These are phyloP conservation scores for Corythoichthys haematopterus DNA, from an alignment of 2,113 vertebrate genomes.

Conservation along the genomic window DNA sequence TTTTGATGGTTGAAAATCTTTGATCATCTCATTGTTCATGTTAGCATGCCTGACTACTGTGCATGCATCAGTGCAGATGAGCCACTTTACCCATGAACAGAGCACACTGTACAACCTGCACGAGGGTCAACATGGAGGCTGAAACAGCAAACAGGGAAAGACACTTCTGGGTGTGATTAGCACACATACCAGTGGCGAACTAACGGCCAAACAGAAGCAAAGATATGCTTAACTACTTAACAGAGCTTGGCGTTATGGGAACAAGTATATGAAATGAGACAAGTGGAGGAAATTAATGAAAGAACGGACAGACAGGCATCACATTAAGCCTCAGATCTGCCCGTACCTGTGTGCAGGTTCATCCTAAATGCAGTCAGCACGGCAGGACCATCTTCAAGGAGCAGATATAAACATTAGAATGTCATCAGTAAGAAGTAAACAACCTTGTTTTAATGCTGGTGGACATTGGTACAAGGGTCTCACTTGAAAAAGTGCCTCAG, in stretches of 20 bases:
- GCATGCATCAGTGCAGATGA: constrained; percentile 24
- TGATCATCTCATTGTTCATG: background rate
- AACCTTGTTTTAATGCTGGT: background rate
- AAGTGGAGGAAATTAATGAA: background rate
- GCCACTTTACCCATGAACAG: constrained; percentile 19
- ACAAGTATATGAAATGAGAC: background rate
- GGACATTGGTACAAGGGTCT: background rate
- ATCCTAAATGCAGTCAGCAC: constrained; percentile 69
- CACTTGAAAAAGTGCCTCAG: background rate
- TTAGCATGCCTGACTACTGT: constrained; percentile 9
- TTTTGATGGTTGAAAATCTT: background rate
- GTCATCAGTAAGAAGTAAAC: background rate
- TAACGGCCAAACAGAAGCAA: constrained; percentile 31
- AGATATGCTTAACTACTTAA: constrained; percentile 15
- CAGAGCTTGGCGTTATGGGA: constrained; percentile 4
- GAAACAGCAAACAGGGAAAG: constrained; percentile 23
- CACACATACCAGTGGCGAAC: constrained; percentile 12
- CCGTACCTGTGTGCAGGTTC: constrained; percentile 67
- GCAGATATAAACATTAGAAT: constrained; percentile 37
- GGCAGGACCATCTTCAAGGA: constrained; percentile 62
- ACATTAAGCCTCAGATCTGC: constrained; percentile 57
- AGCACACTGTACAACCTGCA: constrained; percentile 5
- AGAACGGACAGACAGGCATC: constrained; percentile 55
- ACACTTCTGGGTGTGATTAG: constrained; percentile 28
- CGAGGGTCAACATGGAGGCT: constrained; percentile 21